phyloP scores from a whole-genome alignment of 2,113 vertebrate species.

The Amblyornis subalaris region DNA sequence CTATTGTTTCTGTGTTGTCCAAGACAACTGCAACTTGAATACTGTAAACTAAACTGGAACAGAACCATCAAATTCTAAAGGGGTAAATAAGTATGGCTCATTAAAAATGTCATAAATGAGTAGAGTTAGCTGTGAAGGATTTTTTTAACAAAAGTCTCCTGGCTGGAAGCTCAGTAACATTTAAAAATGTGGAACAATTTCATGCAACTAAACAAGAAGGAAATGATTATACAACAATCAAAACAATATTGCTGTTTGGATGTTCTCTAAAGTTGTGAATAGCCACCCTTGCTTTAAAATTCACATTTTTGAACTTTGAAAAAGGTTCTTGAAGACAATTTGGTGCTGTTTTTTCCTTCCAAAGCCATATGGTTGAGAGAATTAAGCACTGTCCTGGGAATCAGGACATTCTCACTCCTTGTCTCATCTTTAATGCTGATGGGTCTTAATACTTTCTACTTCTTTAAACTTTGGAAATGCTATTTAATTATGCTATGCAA shows the following conservation, averaged over 20 bases:
- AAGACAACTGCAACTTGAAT: not conserved
- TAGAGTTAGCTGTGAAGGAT: not conserved
- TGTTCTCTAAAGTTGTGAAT: conserved; percentile 23
- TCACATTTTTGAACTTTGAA: conserved; percentile 43
- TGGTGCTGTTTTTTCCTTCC: not conserved
- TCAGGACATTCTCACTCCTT: conserved; percentile 31
- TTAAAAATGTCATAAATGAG: not conserved
- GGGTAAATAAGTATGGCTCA: not conserved
- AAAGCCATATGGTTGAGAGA: conserved; percentile 55
- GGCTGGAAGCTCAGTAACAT: not conserved
- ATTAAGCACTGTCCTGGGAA: conserved; percentile 57
- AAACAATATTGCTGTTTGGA: conserved; percentile 6
- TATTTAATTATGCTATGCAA: conserved; percentile 65
- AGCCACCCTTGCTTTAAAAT: conserved; percentile 33
- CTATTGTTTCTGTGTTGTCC: not conserved
- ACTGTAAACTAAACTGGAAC: not conserved
- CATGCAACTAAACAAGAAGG: not conserved
- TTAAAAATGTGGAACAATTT: not conserved
- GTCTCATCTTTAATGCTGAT: conserved; percentile 34
- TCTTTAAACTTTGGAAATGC: conserved; percentile 58
- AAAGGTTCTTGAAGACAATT: conserved; percentile 44
- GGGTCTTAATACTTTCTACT: conserved; percentile 51
- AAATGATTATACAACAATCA: conserved; percentile 20
- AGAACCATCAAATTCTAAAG: not conserved
- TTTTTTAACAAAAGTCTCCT: not conserved